Evolutionary conservation across 1,140 invertebrate species (phyloP).

Genomic region (Chrysomallon squamiferum): DNA sequence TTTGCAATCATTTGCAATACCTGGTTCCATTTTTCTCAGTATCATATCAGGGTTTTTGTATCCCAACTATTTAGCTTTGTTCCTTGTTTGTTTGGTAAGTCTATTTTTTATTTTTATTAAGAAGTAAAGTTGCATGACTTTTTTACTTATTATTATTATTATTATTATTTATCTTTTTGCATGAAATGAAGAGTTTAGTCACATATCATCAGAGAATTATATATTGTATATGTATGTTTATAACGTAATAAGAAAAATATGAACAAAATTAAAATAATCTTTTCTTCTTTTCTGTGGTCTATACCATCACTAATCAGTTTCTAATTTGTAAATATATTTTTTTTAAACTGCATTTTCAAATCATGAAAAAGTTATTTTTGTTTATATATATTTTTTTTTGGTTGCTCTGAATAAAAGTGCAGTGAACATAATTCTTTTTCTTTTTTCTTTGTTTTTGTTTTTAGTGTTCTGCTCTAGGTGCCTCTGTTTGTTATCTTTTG

Average conservation of each 20-base stretch:
- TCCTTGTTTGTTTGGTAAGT: conserved; percentile 85
- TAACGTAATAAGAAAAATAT: too few relatives aligned
- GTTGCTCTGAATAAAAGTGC: too few relatives aligned
- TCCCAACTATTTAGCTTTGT: conserved; percentile 87
- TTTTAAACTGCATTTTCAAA: not conserved
- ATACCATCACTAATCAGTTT: not conserved
- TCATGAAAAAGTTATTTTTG: not conserved
- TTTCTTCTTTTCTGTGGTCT: not conserved
- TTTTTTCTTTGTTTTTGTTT: conserved; percentile 26
- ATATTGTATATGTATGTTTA: too few relatives aligned
- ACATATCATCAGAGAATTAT: too few relatives aligned
- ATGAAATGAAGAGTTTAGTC: too few relatives aligned
- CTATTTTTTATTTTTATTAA: too few relatives aligned
- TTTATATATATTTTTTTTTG: not conserved
- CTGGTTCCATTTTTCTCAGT: conserved; percentile 97
- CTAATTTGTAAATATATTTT: not conserved
- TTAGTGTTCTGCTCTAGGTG: conserved; percentile 92
- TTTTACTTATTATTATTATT: too few relatives aligned
- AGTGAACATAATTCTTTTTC: too few relatives aligned
- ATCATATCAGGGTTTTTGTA: conserved; percentile 98
- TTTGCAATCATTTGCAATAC: conserved; percentile 99
- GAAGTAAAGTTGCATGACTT: too few relatives aligned
- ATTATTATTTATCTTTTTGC: too few relatives aligned
- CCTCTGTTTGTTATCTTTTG: conserved; percentile 92
- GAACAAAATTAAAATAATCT: not conserved